phyloP scores from a whole-genome alignment of 1,140 invertebrate genomes.

The Anoplolepis gracilipes region DNA sequence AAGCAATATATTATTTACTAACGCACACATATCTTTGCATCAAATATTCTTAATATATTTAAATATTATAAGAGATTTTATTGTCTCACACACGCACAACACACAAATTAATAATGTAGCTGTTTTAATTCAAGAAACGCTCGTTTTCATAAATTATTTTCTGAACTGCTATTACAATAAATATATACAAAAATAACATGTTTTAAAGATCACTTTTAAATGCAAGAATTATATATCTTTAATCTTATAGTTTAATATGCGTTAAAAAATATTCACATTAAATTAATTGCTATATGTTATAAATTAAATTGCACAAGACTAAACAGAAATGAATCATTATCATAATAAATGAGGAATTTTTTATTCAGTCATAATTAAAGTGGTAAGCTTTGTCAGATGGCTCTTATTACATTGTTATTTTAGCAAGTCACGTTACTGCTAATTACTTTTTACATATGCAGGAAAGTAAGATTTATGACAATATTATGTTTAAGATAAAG shows the following conservation, averaged over 20 bases:
- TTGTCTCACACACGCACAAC: not conserved
- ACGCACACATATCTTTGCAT: not conserved
- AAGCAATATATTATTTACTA: not conserved
- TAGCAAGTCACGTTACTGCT: not conserved
- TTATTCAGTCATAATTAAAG: slow-evolving; percentile 10
- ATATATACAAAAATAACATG: not conserved
- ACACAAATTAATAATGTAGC: not conserved
- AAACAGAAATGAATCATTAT: not conserved
- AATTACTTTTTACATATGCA: slow-evolving; percentile 4
- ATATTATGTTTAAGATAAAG: slow-evolving; percentile 11
- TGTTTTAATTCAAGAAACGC: not conserved
- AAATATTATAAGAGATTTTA: not conserved
- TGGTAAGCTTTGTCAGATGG: not conserved
- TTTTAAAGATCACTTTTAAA: not conserved
- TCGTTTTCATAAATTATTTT: not conserved
- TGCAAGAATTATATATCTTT: no score
- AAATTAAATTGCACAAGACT: not conserved
- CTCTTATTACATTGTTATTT: not conserved
- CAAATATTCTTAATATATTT: no score
- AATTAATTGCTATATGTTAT: not conserved
- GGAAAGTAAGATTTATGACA: slow-evolving; percentile 45
- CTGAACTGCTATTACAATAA: not conserved
- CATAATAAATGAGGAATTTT: not conserved
- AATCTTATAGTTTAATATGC: not conserved
- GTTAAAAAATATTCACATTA: not conserved